These are phyloP conservation scores for Sinocyclocheilus maitianheensis DNA, from an alignment of 2,113 vertebrate genomes.

Conservation along the genomic window DNA sequence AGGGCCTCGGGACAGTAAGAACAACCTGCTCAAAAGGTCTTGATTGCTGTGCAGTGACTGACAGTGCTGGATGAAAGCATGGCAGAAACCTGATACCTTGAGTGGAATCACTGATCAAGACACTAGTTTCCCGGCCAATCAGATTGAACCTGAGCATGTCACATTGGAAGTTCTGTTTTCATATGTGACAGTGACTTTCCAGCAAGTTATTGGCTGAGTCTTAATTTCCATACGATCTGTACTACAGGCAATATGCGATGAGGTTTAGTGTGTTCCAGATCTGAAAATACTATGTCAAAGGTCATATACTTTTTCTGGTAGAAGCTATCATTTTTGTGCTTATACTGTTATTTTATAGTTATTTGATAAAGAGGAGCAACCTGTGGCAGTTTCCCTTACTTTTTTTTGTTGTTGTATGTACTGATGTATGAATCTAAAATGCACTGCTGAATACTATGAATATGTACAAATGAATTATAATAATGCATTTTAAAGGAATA, in stretches of 20 bases:
- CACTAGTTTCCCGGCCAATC: neutral
- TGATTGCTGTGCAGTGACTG: constrained; percentile 5
- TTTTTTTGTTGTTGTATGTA: too few species aligned
- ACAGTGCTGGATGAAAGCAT: neutral
- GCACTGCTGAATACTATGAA: too few species aligned
- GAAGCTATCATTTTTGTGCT: too few species aligned
- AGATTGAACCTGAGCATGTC: neutral
- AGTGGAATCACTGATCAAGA: neutral
- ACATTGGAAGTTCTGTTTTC: neutral
- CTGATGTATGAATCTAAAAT: too few species aligned
- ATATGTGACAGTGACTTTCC: neutral
- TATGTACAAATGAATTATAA: too few species aligned
- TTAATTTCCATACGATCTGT: neutral
- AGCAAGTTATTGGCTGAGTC: neutral
- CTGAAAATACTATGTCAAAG: neutral
- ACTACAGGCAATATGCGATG: neutral
- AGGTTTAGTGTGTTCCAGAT: neutral
- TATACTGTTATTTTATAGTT: too few species aligned
- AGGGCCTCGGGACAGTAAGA: neutral
- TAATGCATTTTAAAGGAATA: too few species aligned
- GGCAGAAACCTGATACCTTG: neutral
- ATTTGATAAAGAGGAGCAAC: too few species aligned
- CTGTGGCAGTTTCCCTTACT: too few species aligned
- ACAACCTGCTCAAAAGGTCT: neutral
- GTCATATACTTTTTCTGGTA: neutral